Evolutionary conservation across 2,113 vertebrate genomes (phyloP), one percentile per base, ranked within the genome.

Genomic region (Coracopsis vasa): DNA sequence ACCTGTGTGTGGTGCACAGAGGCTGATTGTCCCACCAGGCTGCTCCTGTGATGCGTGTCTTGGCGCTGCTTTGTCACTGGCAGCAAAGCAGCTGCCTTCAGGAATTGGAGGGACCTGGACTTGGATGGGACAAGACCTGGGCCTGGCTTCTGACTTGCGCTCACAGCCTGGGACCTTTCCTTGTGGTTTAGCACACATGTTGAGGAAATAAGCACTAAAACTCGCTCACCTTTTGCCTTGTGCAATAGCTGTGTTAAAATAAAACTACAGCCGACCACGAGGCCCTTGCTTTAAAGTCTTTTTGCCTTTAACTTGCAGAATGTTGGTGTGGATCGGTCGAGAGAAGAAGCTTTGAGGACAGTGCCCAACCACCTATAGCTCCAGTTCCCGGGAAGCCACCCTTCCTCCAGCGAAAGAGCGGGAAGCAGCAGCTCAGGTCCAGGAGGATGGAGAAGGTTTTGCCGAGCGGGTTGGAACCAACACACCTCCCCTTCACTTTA

Each of bases 261-360:
- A 14, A 51, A 82, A 2, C 39, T 2, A 0, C 0, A 0, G 7
- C 51, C 25, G 13, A 20, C 44, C 1, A 0, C 0, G 31, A 61
- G 28, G 33, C 27, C 33, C 33, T 39, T 7, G 24, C 50, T 84
- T 62, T 80, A 71, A 65, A 53, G 2, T 7, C 2, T 45, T 23
- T 29, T 64, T 91, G 86, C 96, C 79, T 97, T 91, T 16, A 6
- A 42, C 48, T 95, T 97, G 77, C 98, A 99, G 99, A 99, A 99
- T 50, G 98, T 99, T 58, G 98, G 98, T 24, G 94, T 99, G 83
- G 97, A 98, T 78, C 98, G 99, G 47, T 98, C 98, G 0, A 83
- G 98, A 28, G 97, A 98, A 94, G 99, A 99, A 48, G 99, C 99
- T 90, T 80, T 99, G 97, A 97, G 98, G 98, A 99, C 99, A 4